Conservation (phyloP, 2,888 invertebrate genomes). For the Cheilosia vulpina region DNA sequence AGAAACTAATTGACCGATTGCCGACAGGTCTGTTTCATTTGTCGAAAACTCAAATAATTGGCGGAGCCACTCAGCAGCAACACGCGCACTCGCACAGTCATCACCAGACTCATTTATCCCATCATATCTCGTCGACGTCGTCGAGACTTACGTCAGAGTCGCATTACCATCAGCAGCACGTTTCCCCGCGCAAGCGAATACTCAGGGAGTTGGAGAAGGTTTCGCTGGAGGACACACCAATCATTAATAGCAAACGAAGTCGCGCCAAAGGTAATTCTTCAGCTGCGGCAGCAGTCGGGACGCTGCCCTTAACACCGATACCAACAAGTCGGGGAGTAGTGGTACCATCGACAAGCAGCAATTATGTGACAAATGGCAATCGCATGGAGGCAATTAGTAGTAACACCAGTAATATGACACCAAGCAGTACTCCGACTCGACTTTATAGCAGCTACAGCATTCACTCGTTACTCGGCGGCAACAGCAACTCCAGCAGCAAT, state of each 20-base stretch:
- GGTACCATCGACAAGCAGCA: slow-evolving; percentile 55
- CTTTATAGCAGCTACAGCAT: slow-evolving; percentile 92
- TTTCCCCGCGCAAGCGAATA: slow-evolving; percentile 93
- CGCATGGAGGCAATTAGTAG: slow-evolving; percentile 36
- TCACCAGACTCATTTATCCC: slow-evolving; percentile 72
- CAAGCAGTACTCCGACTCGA: slow-evolving; percentile 78
- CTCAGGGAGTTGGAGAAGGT: slow-evolving; percentile 92
- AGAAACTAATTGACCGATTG: slow-evolving; percentile 82
- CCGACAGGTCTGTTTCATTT: slow-evolving; percentile 80
- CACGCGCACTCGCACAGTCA: slow-evolving; percentile 78
- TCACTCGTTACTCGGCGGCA: slow-evolving; percentile 89
- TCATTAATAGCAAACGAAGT: slow-evolving; percentile 85
- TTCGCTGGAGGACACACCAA: slow-evolving; percentile 85
- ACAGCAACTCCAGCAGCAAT: slow-evolving; percentile 76
- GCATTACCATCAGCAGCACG: slow-evolving; percentile 84
- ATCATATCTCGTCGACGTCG: slow-evolving; percentile 69
- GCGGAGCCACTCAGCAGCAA: slow-evolving; percentile 61
- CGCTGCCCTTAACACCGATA: slow-evolving; percentile 51
- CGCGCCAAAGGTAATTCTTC: slow-evolving; percentile 83
- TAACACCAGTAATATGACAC: slow-evolving; percentile 40
- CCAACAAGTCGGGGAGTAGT: slow-evolving; percentile 50
- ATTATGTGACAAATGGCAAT: slow-evolving; percentile 65
- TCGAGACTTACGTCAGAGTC: slow-evolving; percentile 81
- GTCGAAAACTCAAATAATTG: slow-evolving; percentile 78
- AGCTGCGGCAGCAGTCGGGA: slow-evolving; percentile 70